Conservation (phyloP, 2,797 vertebrate species). For the Micrastur ruficollis region DNA sequence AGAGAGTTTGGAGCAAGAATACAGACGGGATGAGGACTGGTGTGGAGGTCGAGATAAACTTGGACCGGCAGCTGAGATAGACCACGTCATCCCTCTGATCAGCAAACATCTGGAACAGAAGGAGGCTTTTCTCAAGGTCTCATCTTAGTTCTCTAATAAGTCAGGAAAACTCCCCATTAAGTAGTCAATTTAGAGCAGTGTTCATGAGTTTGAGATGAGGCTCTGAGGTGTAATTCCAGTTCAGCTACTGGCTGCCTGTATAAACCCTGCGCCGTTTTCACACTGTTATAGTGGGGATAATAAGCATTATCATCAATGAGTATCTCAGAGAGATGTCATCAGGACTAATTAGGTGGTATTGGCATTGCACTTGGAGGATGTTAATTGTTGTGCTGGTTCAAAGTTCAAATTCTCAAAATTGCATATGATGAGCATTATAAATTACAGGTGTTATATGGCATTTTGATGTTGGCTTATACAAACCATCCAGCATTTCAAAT, state of each 20-base stretch:
- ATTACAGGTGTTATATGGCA: not conserved
- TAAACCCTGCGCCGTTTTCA: not conserved
- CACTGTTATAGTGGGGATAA: not conserved
- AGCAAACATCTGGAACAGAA: constrained; percentile 99
- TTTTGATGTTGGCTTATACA: not conserved
- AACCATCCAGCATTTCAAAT: not conserved
- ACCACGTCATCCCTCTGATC: constrained; percentile 94
- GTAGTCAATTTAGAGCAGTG: not conserved
- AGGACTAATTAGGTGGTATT: not conserved
- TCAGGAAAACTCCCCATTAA: not conserved
- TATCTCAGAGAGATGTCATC: not conserved
- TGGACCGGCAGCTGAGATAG: constrained; percentile 84
- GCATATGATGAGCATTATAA: not conserved
- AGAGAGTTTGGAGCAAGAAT: constrained; percentile 96
- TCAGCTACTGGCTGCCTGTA: not conserved
- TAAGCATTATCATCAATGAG: not conserved
- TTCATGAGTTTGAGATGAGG: not conserved
- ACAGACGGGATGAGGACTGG: constrained; percentile 95
- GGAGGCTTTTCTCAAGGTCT: constrained; percentile 97
- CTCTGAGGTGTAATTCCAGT: not conserved
- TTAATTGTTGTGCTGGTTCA: not conserved
- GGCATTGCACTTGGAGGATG: not conserved
- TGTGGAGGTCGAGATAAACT: constrained; percentile 93
- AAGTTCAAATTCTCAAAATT: not conserved
- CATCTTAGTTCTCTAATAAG: not conserved